These are phyloP conservation scores for Hypomecis punctinalis DNA, from an alignment of 2,888 invertebrate genomes.

Conservation along the genomic window DNA sequence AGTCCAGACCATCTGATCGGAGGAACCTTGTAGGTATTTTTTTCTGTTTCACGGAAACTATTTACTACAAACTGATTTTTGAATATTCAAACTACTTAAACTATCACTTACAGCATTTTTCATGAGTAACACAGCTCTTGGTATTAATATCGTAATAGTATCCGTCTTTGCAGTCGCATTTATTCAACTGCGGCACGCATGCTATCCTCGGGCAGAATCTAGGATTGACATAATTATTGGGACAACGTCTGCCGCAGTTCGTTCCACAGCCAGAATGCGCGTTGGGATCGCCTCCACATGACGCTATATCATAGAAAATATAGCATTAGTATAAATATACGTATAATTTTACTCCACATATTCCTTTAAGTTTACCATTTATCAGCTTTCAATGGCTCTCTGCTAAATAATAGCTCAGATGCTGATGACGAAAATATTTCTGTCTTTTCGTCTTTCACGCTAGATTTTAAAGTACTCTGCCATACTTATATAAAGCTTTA, in stretches of 20 bases:
- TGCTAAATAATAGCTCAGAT: no score
- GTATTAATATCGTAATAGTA: conserved; percentile 40
- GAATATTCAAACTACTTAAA: not conserved
- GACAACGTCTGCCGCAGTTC: conserved; percentile 46
- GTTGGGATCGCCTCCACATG: conserved; percentile 33
- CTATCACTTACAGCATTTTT: conserved; percentile 44
- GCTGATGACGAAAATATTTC: no score
- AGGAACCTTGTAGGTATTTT: no score
- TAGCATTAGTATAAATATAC: not conserved
- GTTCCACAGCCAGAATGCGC: conserved; percentile 39
- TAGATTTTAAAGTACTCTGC: no score
- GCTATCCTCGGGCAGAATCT: conserved; percentile 31
- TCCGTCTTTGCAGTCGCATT: conserved; percentile 50
- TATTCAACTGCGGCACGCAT: conserved; percentile 38
- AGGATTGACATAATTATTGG: conserved; percentile 30
- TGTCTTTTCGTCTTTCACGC: no score
- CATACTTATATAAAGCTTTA: no score
- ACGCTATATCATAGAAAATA: conserved; percentile 14
- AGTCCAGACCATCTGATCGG: no score
- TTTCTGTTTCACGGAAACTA: no score
- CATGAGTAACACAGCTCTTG: conserved; percentile 43
- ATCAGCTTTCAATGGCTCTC: no score
- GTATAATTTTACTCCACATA: no score
- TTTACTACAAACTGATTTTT: no score
- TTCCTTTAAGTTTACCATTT: no score